Conservation (phyloP, 2,797 vertebrate genomes). For the Phylloscopus collybita region DNA sequence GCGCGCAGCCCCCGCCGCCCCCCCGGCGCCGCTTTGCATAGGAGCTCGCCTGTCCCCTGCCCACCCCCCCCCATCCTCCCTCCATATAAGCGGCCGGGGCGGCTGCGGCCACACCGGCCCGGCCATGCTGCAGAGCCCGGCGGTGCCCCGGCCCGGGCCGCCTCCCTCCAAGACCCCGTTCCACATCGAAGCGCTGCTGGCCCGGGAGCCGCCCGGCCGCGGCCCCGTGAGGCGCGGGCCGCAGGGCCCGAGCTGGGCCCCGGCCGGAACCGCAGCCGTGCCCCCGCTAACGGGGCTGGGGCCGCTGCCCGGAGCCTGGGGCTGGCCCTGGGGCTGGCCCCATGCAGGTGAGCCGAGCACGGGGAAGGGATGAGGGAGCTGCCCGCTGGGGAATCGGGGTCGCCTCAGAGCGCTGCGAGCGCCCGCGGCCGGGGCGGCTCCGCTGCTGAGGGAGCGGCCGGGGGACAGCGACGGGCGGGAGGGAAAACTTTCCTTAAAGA, state of each 20-base stretch:
- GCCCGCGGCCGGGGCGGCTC: too few relatives aligned
- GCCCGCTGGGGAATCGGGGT: too few relatives aligned
- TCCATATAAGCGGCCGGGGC: background rate
- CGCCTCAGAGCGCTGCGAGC: too few relatives aligned
- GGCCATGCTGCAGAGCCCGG: background rate
- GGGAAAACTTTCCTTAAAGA: background rate
- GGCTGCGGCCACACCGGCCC: background rate
- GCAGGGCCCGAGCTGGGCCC: background rate
- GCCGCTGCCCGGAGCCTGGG: background rate
- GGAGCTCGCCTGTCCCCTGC: background rate
- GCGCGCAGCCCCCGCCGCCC: background rate
- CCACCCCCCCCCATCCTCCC: background rate
- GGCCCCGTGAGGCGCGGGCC: too few relatives aligned
- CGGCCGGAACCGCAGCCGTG: background rate
- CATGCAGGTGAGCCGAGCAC: background rate
- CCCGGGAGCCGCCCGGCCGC: constrained; percentile 70
- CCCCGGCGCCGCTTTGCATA: background rate
- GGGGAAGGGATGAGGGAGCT: too few relatives aligned
- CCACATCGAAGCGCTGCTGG: constrained; percentile 83
- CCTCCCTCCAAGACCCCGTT: background rate
- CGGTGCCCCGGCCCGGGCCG: background rate
- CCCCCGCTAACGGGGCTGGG: background rate
- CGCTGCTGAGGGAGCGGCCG: too few relatives aligned
- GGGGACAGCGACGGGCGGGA: background rate
- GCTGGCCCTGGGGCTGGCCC: background rate